Conservation (phyloP, 2,113 vertebrate genomes). For the Dolichotis patagonum region DNA sequence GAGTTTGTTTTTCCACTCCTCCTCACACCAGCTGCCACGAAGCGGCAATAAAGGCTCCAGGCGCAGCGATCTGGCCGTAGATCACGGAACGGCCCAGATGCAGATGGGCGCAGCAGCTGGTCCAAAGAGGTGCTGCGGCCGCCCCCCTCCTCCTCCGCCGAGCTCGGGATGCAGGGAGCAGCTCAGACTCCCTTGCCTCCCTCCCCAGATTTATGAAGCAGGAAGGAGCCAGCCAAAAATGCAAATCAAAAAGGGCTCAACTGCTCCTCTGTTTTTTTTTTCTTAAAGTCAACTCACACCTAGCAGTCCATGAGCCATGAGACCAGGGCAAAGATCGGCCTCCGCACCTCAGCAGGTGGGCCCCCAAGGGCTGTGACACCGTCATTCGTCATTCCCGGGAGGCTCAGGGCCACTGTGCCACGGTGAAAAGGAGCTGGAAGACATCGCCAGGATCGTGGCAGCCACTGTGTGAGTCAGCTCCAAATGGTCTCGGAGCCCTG, state of each 20-base stretch:
- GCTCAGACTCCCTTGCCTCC: slow-evolving; percentile 82
- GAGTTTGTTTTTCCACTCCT: slow-evolving; percentile 84
- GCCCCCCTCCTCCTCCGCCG: slow-evolving; percentile 68
- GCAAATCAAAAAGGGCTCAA: slow-evolving; percentile 76
- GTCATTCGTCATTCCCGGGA: neutral
- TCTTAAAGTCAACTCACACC: slow-evolving; percentile 69
- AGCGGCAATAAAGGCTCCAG: slow-evolving; percentile 84
- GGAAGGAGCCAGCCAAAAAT: slow-evolving; percentile 84
- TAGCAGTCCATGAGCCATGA: slow-evolving; percentile 74
- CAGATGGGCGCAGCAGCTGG: slow-evolving; percentile 89
- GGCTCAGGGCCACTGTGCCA: fast-evolving
- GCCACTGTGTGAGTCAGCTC: neutral
- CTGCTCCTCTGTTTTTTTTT: slow-evolving; percentile 60
- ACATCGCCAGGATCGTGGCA: fast-evolving
- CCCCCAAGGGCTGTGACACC: fast-evolving
- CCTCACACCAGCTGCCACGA: slow-evolving; percentile 87
- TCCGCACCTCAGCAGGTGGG: neutral
- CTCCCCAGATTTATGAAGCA: slow-evolving; percentile 87
- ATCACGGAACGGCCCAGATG: slow-evolving; percentile 87
- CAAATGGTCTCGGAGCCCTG: neutral
- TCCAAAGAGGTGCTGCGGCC: slow-evolving; percentile 84
- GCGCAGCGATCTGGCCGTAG: slow-evolving; percentile 83
- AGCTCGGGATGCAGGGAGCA: slow-evolving; percentile 80
- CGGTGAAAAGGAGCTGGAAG: neutral
- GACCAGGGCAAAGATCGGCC: neutral